These are phyloP conservation scores for Drosophila parthenogenetica DNA, from an alignment of 2,888 invertebrate genomes.

Conservation along the genomic window DNA sequence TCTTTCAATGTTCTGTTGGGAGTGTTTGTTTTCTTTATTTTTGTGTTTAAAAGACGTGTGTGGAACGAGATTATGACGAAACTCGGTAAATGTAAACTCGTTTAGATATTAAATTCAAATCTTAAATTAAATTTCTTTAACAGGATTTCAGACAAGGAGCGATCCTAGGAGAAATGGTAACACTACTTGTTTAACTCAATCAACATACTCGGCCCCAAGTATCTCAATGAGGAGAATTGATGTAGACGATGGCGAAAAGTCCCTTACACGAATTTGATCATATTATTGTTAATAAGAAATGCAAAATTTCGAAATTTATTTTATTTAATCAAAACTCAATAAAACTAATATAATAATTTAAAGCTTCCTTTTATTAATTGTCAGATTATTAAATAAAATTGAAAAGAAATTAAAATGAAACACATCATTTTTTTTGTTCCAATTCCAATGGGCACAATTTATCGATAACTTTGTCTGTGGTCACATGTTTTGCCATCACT, in stretches of 20 bases:
- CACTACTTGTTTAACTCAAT: conserved; percentile 65
- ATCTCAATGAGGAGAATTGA: conserved; percentile 67
- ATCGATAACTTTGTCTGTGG: conserved; percentile 7
- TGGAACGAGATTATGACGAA: conserved; percentile 87
- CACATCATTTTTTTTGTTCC: conserved; percentile 1
- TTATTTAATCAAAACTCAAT: conserved; percentile 1
- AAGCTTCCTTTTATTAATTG: background rate
- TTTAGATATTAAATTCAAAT: too few relatives aligned
- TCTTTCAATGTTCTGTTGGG: conserved; percentile 90
- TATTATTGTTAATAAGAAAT: background rate
- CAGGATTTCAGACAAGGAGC: conserved; percentile 25
- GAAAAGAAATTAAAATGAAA: background rate
- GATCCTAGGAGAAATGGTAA: conserved; percentile 39
- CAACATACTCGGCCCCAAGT: conserved; percentile 65
- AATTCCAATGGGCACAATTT: conserved; percentile 1
- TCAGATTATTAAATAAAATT: background rate
- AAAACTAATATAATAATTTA: background rate
- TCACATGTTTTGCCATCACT: background rate
- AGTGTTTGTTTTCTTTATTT: conserved; percentile 90
- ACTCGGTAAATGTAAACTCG: conserved; percentile 85
- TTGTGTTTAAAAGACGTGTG: conserved; percentile 89
- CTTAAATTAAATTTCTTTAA: background rate
- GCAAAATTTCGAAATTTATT: background rate
- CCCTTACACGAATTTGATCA: conserved; percentile 14
- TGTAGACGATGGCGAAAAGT: conserved; percentile 39